These are phyloP conservation scores for Mamestra brassicae DNA, from an alignment of 2,888 invertebrate species.

Conservation along the genomic window DNA sequence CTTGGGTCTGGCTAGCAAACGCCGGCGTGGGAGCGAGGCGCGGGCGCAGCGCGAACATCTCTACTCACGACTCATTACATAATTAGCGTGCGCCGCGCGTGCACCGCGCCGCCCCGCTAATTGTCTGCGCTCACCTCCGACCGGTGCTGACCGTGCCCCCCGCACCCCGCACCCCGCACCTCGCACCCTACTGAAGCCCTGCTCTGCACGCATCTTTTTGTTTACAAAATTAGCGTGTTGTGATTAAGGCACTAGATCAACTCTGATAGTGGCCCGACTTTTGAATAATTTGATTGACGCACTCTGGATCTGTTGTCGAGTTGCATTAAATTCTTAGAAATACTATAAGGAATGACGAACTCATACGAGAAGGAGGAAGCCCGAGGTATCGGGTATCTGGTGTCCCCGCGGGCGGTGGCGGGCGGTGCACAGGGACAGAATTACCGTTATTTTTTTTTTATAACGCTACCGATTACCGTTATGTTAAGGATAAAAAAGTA, in stretches of 20 bases:
- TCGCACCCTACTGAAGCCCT: neutral
- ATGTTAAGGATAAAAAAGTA: too few relatives aligned
- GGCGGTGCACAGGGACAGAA: too few relatives aligned
- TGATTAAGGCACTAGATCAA: neutral
- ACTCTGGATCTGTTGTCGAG: neutral
- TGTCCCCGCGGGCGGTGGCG: too few relatives aligned
- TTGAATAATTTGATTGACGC: too few relatives aligned
- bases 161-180: neutral
- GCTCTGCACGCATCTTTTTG: neutral
- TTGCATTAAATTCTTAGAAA: neutral
- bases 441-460: too few relatives aligned
- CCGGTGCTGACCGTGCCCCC: neutral
- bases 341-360: neutral
- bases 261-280: neutral
- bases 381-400: too few relatives aligned
- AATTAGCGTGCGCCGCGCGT: conserved; percentile 56
- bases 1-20: too few relatives aligned
- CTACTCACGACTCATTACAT: conserved; percentile 32
- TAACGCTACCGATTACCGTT: too few relatives aligned
- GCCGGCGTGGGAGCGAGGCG: neutral
- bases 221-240: neutral
- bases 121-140: conserved; percentile 51
- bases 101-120: conserved; percentile 61
- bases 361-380: neutral
- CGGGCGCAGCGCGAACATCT: conserved; percentile 28